Base-by-base conservation (phyloP, 53 echinoderm and acorn worm genomes). In the Antedon mediterranea region DNA sequence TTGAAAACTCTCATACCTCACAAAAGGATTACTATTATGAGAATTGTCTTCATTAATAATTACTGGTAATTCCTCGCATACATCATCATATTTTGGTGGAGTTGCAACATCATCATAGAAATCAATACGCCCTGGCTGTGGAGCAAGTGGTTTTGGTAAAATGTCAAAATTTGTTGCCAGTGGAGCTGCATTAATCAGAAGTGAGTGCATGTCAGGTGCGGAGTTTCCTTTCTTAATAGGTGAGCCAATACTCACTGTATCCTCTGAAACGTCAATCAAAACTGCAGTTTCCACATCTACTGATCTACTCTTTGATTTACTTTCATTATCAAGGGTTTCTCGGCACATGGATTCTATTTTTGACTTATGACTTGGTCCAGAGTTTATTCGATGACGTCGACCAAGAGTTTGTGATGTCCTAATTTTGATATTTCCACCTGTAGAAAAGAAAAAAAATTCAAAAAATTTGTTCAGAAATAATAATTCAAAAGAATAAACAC, bases 191-290 rank as follows among this genome's bases (percentile, higher is more conserved):
- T 31, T 13, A 73, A 29, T 30, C 30, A 73, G 8, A 30, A 73
- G 74, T 11, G 23, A 30, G 8, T 73, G 30, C 74, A 32, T 73
- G 31, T 73, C 74, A 73, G 74, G 74, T 73, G 31, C 32, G 7
- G 74, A 33, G 23, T 76, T 34, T 76, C 18, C 34, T 6, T 31
- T 57, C 23, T 57, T 57, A 8, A 57, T 57, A 15, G 57, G 57
- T 57, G 57, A 57, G 23, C 57, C 7, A 57, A 57, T 26, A 57
- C 57, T 57, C 43, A 73, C 20, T 31, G 43, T 32, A 80, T 77
- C 71, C 30, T 90, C 88, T 32, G 87, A 75, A 30, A 90, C 83
- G 73, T 90, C 88, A 78, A 90, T 90, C 41, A 90, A 74, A 23
- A 88, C 71, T 43, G 78, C 83, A 0, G 88, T 85, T 31, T 88